These are phyloP conservation scores for Rousettus madagascariensis DNA, from an alignment of 2,797 vertebrate species.

Conservation along the genomic window DNA sequence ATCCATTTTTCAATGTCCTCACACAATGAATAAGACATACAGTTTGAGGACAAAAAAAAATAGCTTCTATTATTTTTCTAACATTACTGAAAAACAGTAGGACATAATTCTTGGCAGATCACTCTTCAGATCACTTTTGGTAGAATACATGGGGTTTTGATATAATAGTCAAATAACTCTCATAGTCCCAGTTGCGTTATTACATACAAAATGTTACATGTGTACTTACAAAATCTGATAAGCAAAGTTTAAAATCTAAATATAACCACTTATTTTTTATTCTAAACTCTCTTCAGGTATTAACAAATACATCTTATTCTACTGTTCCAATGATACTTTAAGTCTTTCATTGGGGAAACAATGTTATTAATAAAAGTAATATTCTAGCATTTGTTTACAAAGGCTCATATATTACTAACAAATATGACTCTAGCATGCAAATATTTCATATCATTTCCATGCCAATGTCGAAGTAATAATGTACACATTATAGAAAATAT, in stretches of 20 bases:
- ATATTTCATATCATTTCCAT: not conserved
- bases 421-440: not conserved
- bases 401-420: not conserved
- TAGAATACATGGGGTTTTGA: not conserved
- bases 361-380: constrained; percentile 17
- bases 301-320: constrained; percentile 41
- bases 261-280: not conserved
- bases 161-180: not conserved
- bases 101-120: not conserved
- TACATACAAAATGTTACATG: not conserved
- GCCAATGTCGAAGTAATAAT: not conserved
- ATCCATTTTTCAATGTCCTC: not conserved
- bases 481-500: not conserved
- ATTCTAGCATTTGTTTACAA: not conserved
- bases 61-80: not conserved
- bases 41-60: not conserved
- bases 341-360: constrained; percentile 41
- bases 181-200: not conserved
- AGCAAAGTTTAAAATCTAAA: constrained; percentile 43
- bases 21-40: not conserved
- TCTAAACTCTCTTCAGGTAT: constrained; percentile 29
- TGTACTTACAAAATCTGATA: not conserved
- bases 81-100: not conserved
- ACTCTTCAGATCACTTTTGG: not conserved
- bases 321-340: constrained; percentile 49